Base-by-base conservation (phyloP, 2,113 vertebrate genomes). In the Protobothrops flavoviridis region DNA sequence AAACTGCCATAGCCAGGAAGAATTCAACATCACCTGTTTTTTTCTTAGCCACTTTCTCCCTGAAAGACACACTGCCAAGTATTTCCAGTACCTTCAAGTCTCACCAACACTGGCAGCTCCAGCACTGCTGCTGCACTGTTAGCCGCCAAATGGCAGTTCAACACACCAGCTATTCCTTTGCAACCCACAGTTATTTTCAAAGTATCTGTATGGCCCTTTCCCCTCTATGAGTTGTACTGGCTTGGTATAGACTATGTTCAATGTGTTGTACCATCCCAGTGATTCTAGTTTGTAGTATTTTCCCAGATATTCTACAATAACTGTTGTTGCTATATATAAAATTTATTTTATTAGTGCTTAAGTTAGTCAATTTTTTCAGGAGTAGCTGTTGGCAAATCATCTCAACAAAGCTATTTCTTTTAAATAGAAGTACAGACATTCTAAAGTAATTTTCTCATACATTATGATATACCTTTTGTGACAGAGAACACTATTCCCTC, bases 401-500 rank as follows among this genome's bases (percentile, higher is more conserved):
- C 12, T 29, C n/a, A 6, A 74, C 59, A 92, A 92, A 55, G 23
- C 48, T 88, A 29, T 57, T 85, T 23, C 81, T 69, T 92, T 69
- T 69, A 57, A 39, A 39, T 69, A 57, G 24, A 89, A 92, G 33
- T 57, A 57, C 12, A 57, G 33, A 92, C 21, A 57, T 88, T 89
- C 17, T 50, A 53, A n/a, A 90, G 29, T 45, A 12, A 85, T 89
- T 89, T 90, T 55, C 26, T 29, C 20, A 55, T 93, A 59, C 45
- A 48, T 24, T 15, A 88, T 88, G 29, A 43, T 74, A 24, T 55
- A 53, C 45, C 43, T 89, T 89, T 13, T 20, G 4, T 88, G 33
- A 5, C n/a, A 55, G 11, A 89, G 39, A 17, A n/a, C 26, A 45
- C 57, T 85, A 92, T 95, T 95, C 93, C 95, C 89, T 93, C 92